Conservation (phyloP, 2,113 vertebrate species). For the Naja naja region DNA sequence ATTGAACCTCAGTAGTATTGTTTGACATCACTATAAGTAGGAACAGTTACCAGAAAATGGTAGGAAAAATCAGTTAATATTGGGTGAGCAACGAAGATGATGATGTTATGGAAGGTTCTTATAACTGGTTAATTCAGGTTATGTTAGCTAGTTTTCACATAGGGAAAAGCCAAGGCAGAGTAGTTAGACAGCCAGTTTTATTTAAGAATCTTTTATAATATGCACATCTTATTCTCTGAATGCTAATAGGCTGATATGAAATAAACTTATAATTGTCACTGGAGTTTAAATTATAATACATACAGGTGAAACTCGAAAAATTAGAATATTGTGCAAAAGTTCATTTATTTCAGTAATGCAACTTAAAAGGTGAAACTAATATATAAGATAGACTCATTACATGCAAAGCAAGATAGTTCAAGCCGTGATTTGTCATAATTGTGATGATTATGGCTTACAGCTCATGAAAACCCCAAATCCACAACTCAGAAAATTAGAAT, state of each 20-base stretch:
- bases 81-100: neutral
- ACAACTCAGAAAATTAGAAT: too few relatives aligned
- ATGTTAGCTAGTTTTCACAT: neutral
- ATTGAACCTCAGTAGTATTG: neutral
- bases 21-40: neutral
- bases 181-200: neutral
- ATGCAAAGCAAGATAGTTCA: too few relatives aligned
- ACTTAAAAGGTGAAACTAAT: too few relatives aligned
- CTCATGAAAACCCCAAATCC: too few relatives aligned
- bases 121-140: neutral
- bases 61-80: neutral
- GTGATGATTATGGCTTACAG: too few relatives aligned
- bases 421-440: too few relatives aligned
- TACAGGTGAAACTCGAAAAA: too few relatives aligned
- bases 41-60: neutral
- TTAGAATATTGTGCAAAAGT: too few relatives aligned
- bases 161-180: neutral
- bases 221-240: neutral
- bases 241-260: neutral
- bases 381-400: too few relatives aligned
- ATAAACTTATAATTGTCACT: slow-evolving; percentile 31
- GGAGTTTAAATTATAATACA: slow-evolving; percentile 45
- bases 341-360: too few relatives aligned
- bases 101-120: neutral
- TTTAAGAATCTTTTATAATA: neutral